These are phyloP conservation scores for Bolinopsis microptera DNA, from an alignment of 37 sponge, comb jelly and placozoan species.

Conservation along the genomic window DNA sequence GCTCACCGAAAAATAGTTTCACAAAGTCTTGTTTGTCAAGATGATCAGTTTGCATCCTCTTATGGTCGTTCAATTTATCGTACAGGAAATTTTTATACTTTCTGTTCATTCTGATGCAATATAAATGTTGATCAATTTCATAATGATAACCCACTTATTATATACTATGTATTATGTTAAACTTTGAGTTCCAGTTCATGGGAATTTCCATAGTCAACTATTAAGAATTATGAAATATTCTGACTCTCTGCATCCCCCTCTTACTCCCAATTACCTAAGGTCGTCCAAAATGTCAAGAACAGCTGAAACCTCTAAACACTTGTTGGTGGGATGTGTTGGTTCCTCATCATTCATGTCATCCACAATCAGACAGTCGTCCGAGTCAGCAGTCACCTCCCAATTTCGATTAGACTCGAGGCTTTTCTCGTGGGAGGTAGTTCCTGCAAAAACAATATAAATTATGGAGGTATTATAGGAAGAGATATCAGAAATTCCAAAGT, in stretches of 20 bases:
- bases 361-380: not conserved
- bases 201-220: too few relatives aligned
- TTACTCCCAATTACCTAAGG: not conserved
- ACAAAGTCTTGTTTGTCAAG: slow-evolving; percentile 49
- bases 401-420: too few relatives aligned
- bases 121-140: too few relatives aligned
- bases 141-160: too few relatives aligned
- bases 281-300: not conserved
- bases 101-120: slow-evolving; percentile 15
- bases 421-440: not conserved
- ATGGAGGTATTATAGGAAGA: too few relatives aligned
- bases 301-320: not conserved
- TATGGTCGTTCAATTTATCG: not conserved
- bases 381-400: not conserved
- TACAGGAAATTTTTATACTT: slow-evolving; percentile 3
- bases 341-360: not conserved
- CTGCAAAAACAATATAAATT: not conserved
- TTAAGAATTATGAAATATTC: too few relatives aligned
- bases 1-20: slow-evolving; percentile 43
- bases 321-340: not conserved
- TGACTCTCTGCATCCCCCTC: too few relatives aligned
- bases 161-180: too few relatives aligned
- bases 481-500: too few relatives aligned
- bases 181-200: too few relatives aligned
- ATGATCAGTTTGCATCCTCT: slow-evolving; percentile 3